These are phyloP conservation scores for Asobara japonica DNA, from an alignment of 1,140 invertebrate species.

Conservation along the genomic window DNA sequence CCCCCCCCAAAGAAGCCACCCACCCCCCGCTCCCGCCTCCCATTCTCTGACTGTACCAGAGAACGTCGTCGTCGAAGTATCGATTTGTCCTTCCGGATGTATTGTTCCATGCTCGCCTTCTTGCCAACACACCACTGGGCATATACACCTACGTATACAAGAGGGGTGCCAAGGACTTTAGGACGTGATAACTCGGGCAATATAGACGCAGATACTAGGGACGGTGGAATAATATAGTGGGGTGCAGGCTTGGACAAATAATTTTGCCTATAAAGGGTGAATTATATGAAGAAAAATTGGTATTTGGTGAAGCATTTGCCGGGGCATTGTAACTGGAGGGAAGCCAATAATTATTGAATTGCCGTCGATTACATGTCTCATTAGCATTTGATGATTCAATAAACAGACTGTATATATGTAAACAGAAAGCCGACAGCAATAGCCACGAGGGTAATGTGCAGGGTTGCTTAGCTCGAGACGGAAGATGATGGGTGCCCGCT, in stretches of 20 bases:
- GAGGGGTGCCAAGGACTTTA: constrained; percentile 3
- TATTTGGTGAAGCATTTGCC: no score
- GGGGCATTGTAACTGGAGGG: no score
- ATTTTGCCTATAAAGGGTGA: background rate
- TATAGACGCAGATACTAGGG: background rate
- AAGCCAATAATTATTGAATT: no score
- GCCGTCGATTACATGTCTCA: no score
- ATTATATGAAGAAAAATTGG: no score
- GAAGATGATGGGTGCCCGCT: no score
- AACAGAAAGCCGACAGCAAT: no score
- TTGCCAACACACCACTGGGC: background rate
- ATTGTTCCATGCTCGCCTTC: constrained; percentile 27
- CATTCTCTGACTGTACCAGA: background rate
- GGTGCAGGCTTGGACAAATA: background rate
- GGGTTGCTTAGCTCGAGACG: no score
- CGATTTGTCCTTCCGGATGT: constrained; percentile 28
- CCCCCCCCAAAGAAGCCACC: no score
- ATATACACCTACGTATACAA: background rate
- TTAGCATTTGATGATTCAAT: no score
- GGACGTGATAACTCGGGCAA: background rate
- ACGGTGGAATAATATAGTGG: background rate
- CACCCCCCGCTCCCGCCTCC: background rate
- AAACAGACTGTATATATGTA: no score
- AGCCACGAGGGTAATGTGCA: no score
- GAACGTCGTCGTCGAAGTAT: constrained; percentile 14